A percentile compares a stretch with the other conserved stretches of the same genome.
Conservation (phyloP, 92 coral and sea anemone species). For the Parazoanthus atlanticus region DNA sequence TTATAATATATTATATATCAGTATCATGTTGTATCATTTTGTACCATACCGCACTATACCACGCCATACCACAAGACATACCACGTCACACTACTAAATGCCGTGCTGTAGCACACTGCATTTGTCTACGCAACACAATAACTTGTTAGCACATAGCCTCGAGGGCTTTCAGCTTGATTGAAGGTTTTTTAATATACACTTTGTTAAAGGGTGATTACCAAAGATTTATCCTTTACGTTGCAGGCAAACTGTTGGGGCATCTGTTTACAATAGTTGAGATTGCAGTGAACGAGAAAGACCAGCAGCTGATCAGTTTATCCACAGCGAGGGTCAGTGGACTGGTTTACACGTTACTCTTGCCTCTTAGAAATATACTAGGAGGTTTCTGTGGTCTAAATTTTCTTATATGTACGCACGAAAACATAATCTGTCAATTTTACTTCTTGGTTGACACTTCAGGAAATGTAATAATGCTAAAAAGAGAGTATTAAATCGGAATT, state of each 20-base stretch:
- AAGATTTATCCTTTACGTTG: neutral
- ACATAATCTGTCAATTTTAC: too few species aligned
- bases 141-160: neutral
- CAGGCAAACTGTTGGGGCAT: constrained; percentile 95
- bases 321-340: constrained; percentile 87
- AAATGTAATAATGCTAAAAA: too few species aligned
- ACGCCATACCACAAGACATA: too few species aligned
- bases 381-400: too few species aligned
- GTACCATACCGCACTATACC: too few species aligned
- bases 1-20: too few species aligned
- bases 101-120: too few species aligned
- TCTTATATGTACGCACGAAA: too few species aligned
- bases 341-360: neutral
- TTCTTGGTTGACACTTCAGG: too few species aligned
- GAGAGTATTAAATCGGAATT: too few species aligned
- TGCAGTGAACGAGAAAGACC: constrained; percentile 96
- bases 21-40: too few species aligned
- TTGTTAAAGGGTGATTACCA: neutral
- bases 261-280: constrained; percentile 93
- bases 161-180: neutral
- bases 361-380: neutral
- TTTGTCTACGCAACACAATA: neutral
- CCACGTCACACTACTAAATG: too few species aligned
- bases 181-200: neutral
- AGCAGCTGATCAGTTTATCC: constrained; percentile 91